Base-by-base conservation (phyloP, 1,140 invertebrate species). In the Microplitis demolitor region DNA sequence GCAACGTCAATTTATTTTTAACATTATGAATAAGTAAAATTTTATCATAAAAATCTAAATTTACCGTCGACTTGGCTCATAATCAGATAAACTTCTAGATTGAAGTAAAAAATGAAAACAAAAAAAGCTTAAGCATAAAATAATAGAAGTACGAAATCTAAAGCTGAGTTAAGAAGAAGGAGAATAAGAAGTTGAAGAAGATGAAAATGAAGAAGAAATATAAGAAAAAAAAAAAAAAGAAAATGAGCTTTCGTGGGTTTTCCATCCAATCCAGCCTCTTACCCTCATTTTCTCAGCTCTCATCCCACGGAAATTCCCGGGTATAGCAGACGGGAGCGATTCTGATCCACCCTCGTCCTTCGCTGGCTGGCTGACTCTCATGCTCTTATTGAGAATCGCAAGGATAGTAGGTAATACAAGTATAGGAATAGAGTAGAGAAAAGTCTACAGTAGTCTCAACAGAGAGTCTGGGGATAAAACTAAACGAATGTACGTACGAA, bases 231-330 rank as follows among this genome's bases (percentile, higher is more conserved):
- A n/a, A 45, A 39, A 56, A 35, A 45, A 37, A 16, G 37, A 45
- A 72, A 45, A 39, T 24, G n/a, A 35, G 35, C 74, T 71, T 74
- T 72, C 62, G 71, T 73, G 77, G 78, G 77, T 81, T 80, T 81
- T 81, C 79, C 78, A 82, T 82, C 81, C 79, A 81, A 80, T 80
- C 78, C 77, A 82, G 74, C 78, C 76, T 74, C 71, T 77, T 73
- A 71, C 74, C 66, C 67, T 62, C 74, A 70, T 71, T 71, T 77
- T 79, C 69, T 54, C 66, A 45, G 45, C 69, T 69, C 72, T 78
- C 76, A 76, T 76, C 62, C 61, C 53, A 67, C 69, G 67, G 68
- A 31, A 70, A 68, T 70, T 69, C 72, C 63, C 73, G 69, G 62
- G 68, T 45, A 45, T 58, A 74, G 63, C 73, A 78, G 76, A 75